Conservation (phyloP, 2,797 vertebrate species). For the Channa striata region DNA sequence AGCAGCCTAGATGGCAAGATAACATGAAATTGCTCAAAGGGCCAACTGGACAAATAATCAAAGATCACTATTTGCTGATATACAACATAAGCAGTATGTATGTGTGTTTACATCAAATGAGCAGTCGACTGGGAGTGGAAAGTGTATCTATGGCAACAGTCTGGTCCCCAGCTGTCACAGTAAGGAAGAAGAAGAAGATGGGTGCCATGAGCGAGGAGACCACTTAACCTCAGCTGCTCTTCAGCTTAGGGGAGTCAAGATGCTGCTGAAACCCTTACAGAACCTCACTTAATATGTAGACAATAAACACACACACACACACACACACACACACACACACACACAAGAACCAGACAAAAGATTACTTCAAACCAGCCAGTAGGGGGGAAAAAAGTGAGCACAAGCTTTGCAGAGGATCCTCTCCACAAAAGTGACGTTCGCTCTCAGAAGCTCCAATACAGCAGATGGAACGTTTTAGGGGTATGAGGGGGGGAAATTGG, state of each 20-base stretch:
- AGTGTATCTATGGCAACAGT: slow-evolving; percentile 83
- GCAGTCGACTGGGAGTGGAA: slow-evolving; percentile 76
- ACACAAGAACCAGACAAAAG: slow-evolving; percentile 65
- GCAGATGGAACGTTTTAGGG: slow-evolving; percentile 70
- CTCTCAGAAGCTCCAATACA: slow-evolving; percentile 63
- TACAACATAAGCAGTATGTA: slow-evolving; percentile 1
- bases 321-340: too few species aligned
- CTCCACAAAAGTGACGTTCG: slow-evolving; percentile 68
- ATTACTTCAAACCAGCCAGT: slow-evolving; percentile 71
- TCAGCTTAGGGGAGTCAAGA: slow-evolving; percentile 88
- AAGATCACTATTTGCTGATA: slow-evolving; percentile 29
- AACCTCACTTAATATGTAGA: slow-evolving; percentile 86
- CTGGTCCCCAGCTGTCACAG: slow-evolving; percentile 86
- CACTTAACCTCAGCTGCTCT: slow-evolving; percentile 88
- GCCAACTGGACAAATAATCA: slow-evolving; percentile 3
- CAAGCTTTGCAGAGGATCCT: slow-evolving; percentile 54
- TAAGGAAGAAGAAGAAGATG: slow-evolving; percentile 84
- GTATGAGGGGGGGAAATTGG: slow-evolving; percentile 54
- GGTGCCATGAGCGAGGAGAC: slow-evolving; percentile 84
- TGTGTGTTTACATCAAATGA: slow-evolving; percentile 77
- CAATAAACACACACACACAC: slow-evolving; percentile 53
- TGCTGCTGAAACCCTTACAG: slow-evolving; percentile 81
- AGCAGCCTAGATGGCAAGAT: background rate
- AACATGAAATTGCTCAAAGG: slow-evolving; percentile 8
- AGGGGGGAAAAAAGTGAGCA: slow-evolving; percentile 32